These are phyloP conservation scores for Spheniscus humboldti DNA, from an alignment of 2,797 vertebrate genomes.

Conservation along the genomic window DNA sequence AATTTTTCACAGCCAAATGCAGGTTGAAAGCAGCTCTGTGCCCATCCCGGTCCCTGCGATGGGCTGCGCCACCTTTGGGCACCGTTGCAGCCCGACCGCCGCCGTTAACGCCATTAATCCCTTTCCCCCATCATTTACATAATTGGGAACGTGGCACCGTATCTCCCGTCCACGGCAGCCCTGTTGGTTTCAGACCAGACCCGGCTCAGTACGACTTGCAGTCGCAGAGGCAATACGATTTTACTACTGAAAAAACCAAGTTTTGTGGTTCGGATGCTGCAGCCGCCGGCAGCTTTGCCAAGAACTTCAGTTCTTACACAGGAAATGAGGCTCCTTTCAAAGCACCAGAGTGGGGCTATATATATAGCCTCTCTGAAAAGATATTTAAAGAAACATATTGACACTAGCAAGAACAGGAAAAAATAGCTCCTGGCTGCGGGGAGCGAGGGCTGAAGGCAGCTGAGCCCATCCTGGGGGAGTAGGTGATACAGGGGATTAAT, in stretches of 20 bases:
- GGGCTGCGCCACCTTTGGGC: not conserved
- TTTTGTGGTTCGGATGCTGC: slow-evolving; percentile 40
- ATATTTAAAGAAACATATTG: slow-evolving; percentile 74
- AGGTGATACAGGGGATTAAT: slow-evolving; percentile 15
- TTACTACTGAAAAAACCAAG: slow-evolving; percentile 24
- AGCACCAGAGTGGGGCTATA: slow-evolving; percentile 68
- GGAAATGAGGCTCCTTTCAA: slow-evolving; percentile 70
- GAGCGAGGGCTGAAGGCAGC: slow-evolving; percentile 21
- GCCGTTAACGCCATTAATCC: not conserved
- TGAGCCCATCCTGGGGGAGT: slow-evolving; percentile 14
- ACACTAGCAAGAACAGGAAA: slow-evolving; percentile 57
- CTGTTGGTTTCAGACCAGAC: not conserved
- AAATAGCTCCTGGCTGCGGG: slow-evolving; percentile 29
- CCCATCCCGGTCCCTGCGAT: not conserved
- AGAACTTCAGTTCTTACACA: slow-evolving; percentile 68
- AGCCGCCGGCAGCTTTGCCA: slow-evolving; percentile 40
- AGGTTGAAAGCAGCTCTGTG: not conserved
- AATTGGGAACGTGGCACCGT: not conserved
- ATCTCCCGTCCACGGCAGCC: not conserved
- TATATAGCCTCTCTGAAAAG: slow-evolving; percentile 64
- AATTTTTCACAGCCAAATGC: not conserved
- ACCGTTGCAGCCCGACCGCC: rapidly evolving
- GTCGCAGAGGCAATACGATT: not conserved
- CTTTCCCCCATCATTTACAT: not conserved
- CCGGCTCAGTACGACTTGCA: rapidly evolving